A percentile compares a stretch with the other conserved stretches of the same genome.
phyloP scores from a whole-genome alignment of 2,113 vertebrate genomes.

The Phalacrocorax aristotelis region DNA sequence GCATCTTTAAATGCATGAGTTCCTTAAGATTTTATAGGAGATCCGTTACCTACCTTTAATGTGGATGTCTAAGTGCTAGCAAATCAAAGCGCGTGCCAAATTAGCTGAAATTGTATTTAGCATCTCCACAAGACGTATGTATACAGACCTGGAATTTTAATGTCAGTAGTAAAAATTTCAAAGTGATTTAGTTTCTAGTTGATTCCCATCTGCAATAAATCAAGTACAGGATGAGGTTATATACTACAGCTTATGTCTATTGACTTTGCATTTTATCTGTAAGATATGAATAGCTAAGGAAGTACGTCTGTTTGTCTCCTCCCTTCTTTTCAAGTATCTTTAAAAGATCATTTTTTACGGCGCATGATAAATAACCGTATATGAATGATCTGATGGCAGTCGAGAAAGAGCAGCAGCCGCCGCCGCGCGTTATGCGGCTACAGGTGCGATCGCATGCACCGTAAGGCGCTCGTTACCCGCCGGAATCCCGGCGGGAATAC shows the following conservation, averaged over 20 bases:
- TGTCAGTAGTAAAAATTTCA: slow-evolving; percentile 77
- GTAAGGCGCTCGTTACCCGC: background rate
- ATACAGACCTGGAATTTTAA: slow-evolving; percentile 79
- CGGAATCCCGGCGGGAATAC: background rate
- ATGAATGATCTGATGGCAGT: slow-evolving; percentile 67
- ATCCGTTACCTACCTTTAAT: slow-evolving; percentile 18
- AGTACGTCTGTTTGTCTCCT: slow-evolving; percentile 69
- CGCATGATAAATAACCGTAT: slow-evolving; percentile 76
- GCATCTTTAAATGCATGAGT: background rate
- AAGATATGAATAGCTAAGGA: slow-evolving; percentile 74
- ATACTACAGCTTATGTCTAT: slow-evolving; percentile 77
- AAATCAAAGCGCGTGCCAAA: slow-evolving; percentile 38
- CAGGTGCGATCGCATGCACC: background rate
- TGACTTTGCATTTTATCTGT: slow-evolving; percentile 83
- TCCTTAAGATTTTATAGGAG: slow-evolving; percentile 21
- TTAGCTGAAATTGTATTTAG: slow-evolving; percentile 60
- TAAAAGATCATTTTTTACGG: slow-evolving; percentile 77
- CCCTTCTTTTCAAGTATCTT: slow-evolving; percentile 70
- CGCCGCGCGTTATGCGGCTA: background rate
- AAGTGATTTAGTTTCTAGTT: slow-evolving; percentile 77
- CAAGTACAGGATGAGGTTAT: slow-evolving; percentile 84
- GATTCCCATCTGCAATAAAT: slow-evolving; percentile 89
- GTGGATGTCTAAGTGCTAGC: background rate
- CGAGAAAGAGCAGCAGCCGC: slow-evolving; percentile 38
- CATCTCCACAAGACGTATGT: slow-evolving; percentile 38